Evolutionary conservation across 2,888 invertebrate genomes (phyloP), one percentile per base, ranked within the genome.

Genomic region (Lasioglossum vierecki): DNA sequence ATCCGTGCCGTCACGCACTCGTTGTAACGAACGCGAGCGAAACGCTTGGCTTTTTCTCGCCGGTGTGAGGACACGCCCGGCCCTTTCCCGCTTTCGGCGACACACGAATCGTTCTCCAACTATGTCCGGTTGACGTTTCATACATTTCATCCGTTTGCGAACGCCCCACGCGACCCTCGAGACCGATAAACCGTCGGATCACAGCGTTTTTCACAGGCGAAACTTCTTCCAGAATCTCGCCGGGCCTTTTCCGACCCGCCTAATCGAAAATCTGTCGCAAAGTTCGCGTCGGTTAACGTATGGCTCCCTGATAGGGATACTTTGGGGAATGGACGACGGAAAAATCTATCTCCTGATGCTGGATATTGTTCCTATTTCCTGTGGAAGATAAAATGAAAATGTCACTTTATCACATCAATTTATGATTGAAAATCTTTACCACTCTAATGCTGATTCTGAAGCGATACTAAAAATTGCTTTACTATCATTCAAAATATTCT

Each of bases 1-100:
- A 88, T 88, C 90, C 87, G 87, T 87, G 89, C 87, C 85, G 87
- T 88, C 83, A 88, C 88, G 90, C 90, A 88, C 81, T 72, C 78
- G 63, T 79, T 44, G 41, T 68, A 53, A 53, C 39, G 78, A 49
- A 79, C 82, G 74, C 71, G 76, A 57, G 26, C 35, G 75, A 30
- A 41, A 35, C 70, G 26, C 74, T 74, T 39, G 57, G 46, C 74
- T 82, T 79, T 76, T 84, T 84, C 60, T 63, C 30, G 5, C 15
- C 60, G 6, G 60, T 3, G 60, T 3, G 18, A n/a, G 8, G 9
- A 6, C 70, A 9, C 35, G 22, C 22, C 22, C 53, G 60, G 76
- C 71, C 76, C 63, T 87, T 80, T 80, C 72, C 66, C 68, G 66
- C 76, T 80, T 71, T 15, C 35, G 76, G 85, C 73, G 76, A 76